phyloP scores from a whole-genome alignment of 2,888 invertebrate genomes.

The Ochropleura plecta region DNA sequence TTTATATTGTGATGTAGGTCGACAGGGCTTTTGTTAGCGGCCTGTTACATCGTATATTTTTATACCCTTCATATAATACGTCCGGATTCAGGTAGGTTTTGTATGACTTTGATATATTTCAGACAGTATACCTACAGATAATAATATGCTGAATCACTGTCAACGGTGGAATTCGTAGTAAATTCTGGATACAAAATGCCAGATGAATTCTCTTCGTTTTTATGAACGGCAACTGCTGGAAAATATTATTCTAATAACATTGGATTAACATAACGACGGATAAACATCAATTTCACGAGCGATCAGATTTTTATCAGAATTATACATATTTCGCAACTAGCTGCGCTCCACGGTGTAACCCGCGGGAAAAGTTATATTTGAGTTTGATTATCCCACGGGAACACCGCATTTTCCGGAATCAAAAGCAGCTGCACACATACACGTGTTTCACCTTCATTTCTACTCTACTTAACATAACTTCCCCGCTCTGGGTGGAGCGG shows the following conservation, averaged over 20 bases:
- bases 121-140: constrained; percentile 18
- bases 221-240: background rate
- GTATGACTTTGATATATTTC: constrained; percentile 44
- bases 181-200: background rate
- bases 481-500: too few relatives aligned
- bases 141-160: constrained; percentile 16
- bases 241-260: background rate
- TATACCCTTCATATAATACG: constrained; percentile 37
- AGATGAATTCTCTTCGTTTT: constrained; percentile 4
- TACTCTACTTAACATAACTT: too few relatives aligned
- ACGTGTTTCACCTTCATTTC: too few relatives aligned
- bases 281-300: background rate
- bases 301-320: background rate
- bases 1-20: constrained; percentile 45
- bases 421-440: too few relatives aligned
- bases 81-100: constrained; percentile 32
- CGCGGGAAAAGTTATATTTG: too few relatives aligned
- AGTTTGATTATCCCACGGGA: too few relatives aligned
- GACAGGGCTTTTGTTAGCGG: constrained; percentile 21
- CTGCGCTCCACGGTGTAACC: too few relatives aligned
- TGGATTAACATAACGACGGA: background rate
- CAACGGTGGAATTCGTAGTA: constrained; percentile 3
- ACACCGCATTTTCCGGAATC: too few relatives aligned
- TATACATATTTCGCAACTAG: background rate
- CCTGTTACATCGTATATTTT: constrained; percentile 41